Percentiles rank a stretch among this genome's conserved stretches.
phyloP scores from a whole-genome alignment of 2,797 vertebrate species.

The Danio choprae region DNA sequence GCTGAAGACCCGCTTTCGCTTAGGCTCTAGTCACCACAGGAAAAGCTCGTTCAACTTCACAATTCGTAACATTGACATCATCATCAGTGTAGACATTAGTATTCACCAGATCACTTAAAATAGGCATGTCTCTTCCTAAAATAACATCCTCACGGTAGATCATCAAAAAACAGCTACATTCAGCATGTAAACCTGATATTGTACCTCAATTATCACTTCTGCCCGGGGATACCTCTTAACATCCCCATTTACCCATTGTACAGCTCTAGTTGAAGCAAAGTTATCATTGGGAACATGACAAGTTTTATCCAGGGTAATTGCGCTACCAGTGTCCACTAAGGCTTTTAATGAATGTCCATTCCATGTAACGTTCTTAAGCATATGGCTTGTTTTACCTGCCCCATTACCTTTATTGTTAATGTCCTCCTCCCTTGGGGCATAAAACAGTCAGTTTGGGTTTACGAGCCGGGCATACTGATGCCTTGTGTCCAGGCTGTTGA shows the following conservation, averaged over 20 bases:
- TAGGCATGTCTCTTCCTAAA: not conserved
- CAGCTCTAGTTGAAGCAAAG: not conserved
- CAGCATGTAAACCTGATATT: not conserved
- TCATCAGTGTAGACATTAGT: not conserved
- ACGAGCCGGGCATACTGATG: too few relatives aligned
- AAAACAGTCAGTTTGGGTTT: too few relatives aligned
- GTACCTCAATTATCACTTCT: not conserved
- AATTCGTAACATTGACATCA: too few relatives aligned
- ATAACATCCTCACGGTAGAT: not conserved
- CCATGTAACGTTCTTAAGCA: not conserved
- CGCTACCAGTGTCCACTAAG: not conserved
- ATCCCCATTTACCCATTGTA: not conserved
- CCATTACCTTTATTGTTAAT: accelerated
- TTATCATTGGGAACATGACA: too few relatives aligned
- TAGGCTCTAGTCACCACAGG: too few relatives aligned
- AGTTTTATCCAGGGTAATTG: too few relatives aligned
- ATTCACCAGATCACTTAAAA: not conserved
- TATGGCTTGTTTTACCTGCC: too few relatives aligned
- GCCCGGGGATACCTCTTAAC: not conserved
- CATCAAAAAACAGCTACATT: not conserved
- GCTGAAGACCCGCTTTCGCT: too few relatives aligned
- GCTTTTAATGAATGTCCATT: not conserved
- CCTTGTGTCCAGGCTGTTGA: too few relatives aligned
- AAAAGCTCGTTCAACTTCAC: too few relatives aligned
- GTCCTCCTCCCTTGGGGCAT: too few relatives aligned